Base-by-base conservation (phyloP, 2,888 invertebrate species). In the Lithophane socia region DNA sequence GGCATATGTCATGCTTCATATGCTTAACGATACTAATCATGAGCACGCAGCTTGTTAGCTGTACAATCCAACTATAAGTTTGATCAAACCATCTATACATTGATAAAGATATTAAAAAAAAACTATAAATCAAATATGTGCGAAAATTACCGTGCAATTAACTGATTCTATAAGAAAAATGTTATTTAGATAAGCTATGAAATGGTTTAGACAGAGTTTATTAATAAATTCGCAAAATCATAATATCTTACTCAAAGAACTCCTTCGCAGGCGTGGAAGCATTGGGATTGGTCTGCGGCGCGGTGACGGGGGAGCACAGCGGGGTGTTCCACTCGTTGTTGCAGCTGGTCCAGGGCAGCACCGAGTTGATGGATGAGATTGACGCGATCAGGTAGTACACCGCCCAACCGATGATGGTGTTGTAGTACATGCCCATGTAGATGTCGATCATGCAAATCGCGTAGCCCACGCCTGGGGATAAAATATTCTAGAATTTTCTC, bases 341-440 rank as follows among this genome's bases (percentile, higher is more conserved):
- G 93, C 99, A 99, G 86, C 97, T 97, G 74, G 98, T 98, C 99
- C 99, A 99, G 0, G 99, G 99, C 72, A 99, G 97, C 92, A 98
- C 97, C 1, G 97, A 97, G 92, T 97, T 97, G 94, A 98, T 98
- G 86, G 98, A 98, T 60, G 97, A 97, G 91, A 99, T 97, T 54
- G 99, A 98, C 21, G 98, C 98, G 89, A 98, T 97, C 86, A 99
- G 97, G 95, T 99, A 99, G 96, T 99, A 99, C 73, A 99, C 98
- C 65, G 99, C 99, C 99, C 99, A 99, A 67, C 99, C 99, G 91
- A 99, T 99, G 94, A 99, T 98, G 69, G 99, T 99, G 96, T 99
- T 99, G 97, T 99, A 99, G 97, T 99, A 99, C 98, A 99, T 99
- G 88, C 98, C 99, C 98, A 98, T 98, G 97, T 99, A 99, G 93